Conservation (phyloP, 2,113 vertebrate species). For the Daphoenositta chrysoptera region DNA sequence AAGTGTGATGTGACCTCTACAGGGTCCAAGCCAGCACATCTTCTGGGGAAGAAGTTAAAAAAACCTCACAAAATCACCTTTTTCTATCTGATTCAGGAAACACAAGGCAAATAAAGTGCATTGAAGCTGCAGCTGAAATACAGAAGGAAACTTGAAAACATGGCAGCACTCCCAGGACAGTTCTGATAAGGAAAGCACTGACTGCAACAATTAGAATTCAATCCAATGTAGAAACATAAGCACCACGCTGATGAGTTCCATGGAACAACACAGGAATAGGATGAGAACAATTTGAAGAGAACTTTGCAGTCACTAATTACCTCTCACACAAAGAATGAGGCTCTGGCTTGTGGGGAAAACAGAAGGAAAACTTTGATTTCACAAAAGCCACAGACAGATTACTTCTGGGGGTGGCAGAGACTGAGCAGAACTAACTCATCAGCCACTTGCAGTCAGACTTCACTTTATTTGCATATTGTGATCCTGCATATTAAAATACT, state of each 20-base stretch:
- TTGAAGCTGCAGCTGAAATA: background rate
- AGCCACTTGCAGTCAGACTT: constrained; percentile 23
- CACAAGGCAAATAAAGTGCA: background rate
- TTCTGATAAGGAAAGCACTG: background rate
- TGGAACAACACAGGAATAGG: background rate
- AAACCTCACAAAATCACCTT: background rate
- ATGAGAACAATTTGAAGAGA: background rate
- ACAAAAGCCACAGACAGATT: constrained; percentile 16
- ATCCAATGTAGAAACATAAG: background rate
- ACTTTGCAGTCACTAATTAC: background rate
- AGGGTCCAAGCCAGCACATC: background rate
- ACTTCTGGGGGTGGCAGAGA: background rate
- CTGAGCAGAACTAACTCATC: constrained; percentile 33
- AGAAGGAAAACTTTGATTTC: constrained; percentile 12
- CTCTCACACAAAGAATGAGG: background rate
- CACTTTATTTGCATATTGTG: constrained; percentile 52
- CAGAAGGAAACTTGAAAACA: background rate
- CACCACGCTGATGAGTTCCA: background rate
- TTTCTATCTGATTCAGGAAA: background rate
- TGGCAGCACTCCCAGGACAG: background rate
- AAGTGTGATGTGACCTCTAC: background rate
- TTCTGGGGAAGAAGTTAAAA: background rate
- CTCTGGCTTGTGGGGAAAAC: background rate
- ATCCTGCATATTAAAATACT: constrained; percentile 52
- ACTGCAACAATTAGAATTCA: background rate